Evolutionary conservation across 2,113 vertebrate species (phyloP), one percentile per base, ranked within the genome.

Genomic region (Nesoenas mayeri): DNA sequence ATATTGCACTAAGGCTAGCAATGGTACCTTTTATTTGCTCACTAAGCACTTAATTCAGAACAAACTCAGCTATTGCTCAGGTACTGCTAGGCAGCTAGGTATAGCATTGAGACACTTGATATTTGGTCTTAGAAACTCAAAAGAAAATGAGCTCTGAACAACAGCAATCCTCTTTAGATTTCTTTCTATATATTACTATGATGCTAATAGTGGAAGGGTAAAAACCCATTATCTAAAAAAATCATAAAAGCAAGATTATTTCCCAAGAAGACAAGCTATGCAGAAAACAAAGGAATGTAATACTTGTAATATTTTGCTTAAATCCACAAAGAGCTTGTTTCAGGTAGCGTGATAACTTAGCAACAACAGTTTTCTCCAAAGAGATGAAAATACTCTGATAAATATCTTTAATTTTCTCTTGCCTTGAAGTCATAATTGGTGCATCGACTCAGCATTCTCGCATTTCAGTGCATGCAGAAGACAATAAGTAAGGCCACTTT

Each of bases 351-450:
- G 4, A 71, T 83, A 53, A 58, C 89, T 93, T 95, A 84, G 84
- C 64, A 60, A 85, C 66, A 85, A 40, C 71, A 54, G 42, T 95
- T 97, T 95, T 96, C 79, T 85, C 88, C 71, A 90, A 92, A 95
- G 85, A 93, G 34, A 93, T 48, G 61, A 95, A 97, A 96, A 77
- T 66, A 75, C 67, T 88, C 96, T 97, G 97, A 98, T 92, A 96
- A 95, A 97, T 93, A 88, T 82, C 40, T 97, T 97, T 98, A 89
- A 98, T 98, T 97, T 97, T 87, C 91, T 89, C 34, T 53, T 72
- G 77, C 79, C 93, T 97, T 54, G 34, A 87, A 97, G 91, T 88
- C 81, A 81, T 69, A 93, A 86, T 75, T 86, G 58, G 56, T 61
- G 42, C 67, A 36, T 50, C 42, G 91, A 94, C 17, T 16, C 19